Base-by-base conservation (phyloP, 2,113 vertebrate genomes). In the Lepisosteus osseus region DNA sequence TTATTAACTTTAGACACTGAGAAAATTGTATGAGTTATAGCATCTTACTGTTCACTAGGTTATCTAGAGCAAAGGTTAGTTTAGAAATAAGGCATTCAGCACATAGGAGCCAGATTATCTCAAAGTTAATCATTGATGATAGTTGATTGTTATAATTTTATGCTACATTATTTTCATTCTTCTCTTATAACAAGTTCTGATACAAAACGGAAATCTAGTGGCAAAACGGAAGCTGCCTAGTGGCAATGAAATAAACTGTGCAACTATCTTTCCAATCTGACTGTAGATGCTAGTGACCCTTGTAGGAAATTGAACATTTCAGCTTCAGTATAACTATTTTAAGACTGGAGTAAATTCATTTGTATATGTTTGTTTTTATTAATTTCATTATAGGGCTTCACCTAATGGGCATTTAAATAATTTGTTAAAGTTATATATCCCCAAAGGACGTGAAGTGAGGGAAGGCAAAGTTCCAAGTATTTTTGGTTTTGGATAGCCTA, bases 171-270 rank as follows among this genome's bases (percentile, higher is more conserved):
- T 70, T 29, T 17, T 71, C 61, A 70, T 61, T 59, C 64, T 71
- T 61, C 57, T 67, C 72, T 66, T 69, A 70, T 71, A 68, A 11
- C 69, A 51, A 51, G 5, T 51, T 51, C 40, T 54, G 66, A 54
- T 45, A 69, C 57, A 59, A 72, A 77, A 73, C 73, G 65, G 71
- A 70, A 61, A 42, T 55, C 68, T n/a, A n/a, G n/a, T n/a, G n/a
- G n/a, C n/a, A n/a, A n/a, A n/a, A n/a, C n/a, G n/a, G 68, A 63
- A 15, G 40, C 6, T 13, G 54, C 65, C 57, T 65, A 47, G 4
- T 61, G 71, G 61, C 57, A 63, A 64, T 75, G 62, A 62, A 73
- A 55, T 77, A 68, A 77, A 73, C 62, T 57, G 44, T 72, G 70
- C 63, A 62, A 68, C 61, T 69, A n/a, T 64, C 59, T 55, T 68